These are phyloP conservation scores for Nowickia ferox DNA, from an alignment of 2,888 invertebrate genomes.

Conservation along the genomic window DNA sequence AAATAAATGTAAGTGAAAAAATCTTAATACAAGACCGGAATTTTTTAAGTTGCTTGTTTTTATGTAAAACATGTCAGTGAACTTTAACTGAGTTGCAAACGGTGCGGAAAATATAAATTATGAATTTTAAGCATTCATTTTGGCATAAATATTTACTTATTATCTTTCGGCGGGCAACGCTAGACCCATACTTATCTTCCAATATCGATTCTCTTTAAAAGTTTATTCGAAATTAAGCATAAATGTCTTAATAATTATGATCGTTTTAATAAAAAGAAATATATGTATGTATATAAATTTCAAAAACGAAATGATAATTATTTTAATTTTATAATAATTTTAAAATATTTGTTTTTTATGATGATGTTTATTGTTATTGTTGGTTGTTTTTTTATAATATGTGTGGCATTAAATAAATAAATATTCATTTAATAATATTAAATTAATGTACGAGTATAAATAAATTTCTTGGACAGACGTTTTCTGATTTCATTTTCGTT, in stretches of 20 bases:
- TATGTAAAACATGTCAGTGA: constrained; percentile 20
- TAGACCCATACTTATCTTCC: neutral
- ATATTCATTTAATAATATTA: constrained; percentile 35
- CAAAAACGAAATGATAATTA: constrained; percentile 62
- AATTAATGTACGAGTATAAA: constrained; percentile 31
- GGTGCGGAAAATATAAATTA: neutral
- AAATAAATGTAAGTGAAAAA: neutral
- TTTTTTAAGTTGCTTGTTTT: neutral
- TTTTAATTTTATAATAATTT: constrained; percentile 68
- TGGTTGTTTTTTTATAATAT: constrained; percentile 62
- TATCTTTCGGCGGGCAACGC: neutral
- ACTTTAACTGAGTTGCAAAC: constrained; percentile 15
- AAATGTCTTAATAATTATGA: constrained; percentile 46
- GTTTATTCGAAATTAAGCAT: constrained; percentile 12
- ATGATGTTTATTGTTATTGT: constrained; percentile 73
- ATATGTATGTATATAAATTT: neutral
- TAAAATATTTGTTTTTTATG: constrained; percentile 72
- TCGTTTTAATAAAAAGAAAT: constrained; percentile 20
- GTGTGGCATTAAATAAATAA: constrained; percentile 68
- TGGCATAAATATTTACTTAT: neutral
- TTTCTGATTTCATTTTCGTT: constrained; percentile 39
- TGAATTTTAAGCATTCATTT: neutral
- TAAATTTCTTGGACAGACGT: constrained; percentile 30
- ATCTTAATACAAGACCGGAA: neutral
- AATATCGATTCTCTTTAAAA: constrained; percentile 11